Conservation (phyloP, 2,113 vertebrate genomes). For the Indri indri region DNA sequence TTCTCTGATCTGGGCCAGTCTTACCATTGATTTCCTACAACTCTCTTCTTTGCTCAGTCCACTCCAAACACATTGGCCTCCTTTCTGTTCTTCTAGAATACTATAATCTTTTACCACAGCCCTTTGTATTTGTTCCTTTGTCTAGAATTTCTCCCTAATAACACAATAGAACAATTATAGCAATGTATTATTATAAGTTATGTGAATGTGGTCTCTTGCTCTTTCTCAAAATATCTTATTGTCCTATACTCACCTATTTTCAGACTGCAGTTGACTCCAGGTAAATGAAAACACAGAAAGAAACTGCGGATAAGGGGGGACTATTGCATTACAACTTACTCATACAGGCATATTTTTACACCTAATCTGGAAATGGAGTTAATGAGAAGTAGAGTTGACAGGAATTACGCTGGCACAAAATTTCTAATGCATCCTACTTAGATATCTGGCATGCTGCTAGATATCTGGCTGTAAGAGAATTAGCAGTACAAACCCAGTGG, state of each 20-base stretch:
- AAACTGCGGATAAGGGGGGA: background rate
- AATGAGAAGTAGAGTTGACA: background rate
- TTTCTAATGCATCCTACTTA: background rate
- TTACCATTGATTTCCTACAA: background rate
- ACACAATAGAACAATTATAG: background rate
- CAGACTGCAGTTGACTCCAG: background rate
- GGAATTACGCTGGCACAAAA: background rate
- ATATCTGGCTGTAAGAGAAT: background rate
- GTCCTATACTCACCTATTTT: background rate
- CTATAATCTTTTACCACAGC: background rate
- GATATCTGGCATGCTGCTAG: background rate
- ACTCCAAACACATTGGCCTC: background rate
- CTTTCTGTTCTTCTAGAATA: background rate
- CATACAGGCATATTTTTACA: background rate
- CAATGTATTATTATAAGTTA: background rate
- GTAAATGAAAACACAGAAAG: background rate
- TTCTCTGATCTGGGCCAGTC: background rate
- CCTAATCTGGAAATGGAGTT: background rate
- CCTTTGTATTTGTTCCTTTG: background rate
- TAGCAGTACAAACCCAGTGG: background rate
- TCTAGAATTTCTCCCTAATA: background rate
- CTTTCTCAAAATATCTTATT: background rate
- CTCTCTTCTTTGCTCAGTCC: background rate
- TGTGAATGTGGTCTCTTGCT: background rate
- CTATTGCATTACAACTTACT: background rate